These are phyloP conservation scores for Setophaga coronata DNA, from an alignment of 2,113 vertebrate species.

Conservation along the genomic window DNA sequence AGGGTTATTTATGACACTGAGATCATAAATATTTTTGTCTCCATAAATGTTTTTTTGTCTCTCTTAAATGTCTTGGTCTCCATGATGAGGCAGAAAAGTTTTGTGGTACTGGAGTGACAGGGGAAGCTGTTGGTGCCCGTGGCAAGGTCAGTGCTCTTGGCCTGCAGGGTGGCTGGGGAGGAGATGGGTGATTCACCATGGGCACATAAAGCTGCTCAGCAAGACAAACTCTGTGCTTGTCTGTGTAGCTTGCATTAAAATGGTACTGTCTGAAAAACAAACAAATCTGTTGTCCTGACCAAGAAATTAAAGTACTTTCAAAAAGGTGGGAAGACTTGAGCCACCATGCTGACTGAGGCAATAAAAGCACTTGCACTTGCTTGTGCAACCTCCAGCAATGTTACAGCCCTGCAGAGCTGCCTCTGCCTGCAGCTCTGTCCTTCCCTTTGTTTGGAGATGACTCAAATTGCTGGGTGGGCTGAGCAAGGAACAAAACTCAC, in stretches of 20 bases:
- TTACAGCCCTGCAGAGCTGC: not conserved
- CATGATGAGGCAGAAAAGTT: not conserved
- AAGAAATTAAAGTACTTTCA: not conserved
- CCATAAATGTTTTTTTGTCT: not conserved
- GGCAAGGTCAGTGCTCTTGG: rapidly evolving
- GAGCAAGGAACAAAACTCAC: not conserved
- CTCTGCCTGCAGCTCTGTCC: not conserved
- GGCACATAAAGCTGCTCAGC: rapidly evolving
- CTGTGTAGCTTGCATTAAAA: not conserved
- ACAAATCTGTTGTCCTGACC: not conserved
- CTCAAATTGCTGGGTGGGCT: not conserved
- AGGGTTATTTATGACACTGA: not conserved
- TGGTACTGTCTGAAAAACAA: not conserved
- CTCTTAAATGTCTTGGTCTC: not conserved
- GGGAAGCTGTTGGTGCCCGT: rapidly evolving
- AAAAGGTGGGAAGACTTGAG: not conserved
- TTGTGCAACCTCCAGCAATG: not conserved
- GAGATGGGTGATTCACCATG: rapidly evolving
- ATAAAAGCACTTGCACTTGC: not conserved
- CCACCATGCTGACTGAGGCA: not conserved
- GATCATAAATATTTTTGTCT: not conserved
- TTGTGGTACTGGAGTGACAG: not conserved
- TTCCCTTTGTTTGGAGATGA: not conserved
- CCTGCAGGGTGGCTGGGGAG: not conserved
- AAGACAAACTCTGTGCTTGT: not conserved